Conservation (phyloP, 2,888 invertebrate species). For the Lithophane semibrunnea region DNA sequence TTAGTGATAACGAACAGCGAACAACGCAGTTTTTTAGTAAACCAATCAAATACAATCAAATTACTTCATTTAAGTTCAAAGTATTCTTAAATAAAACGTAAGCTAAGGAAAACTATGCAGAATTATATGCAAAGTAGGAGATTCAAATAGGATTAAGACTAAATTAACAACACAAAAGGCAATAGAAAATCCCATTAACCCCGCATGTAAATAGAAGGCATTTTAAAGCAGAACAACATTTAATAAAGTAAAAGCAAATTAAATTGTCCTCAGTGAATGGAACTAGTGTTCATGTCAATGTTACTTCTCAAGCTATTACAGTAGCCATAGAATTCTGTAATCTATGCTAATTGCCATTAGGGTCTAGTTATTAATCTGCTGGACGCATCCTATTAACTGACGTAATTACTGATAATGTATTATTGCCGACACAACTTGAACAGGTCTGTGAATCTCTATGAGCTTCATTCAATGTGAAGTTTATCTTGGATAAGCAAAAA, state of each 20-base stretch:
- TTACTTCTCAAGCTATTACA: slow-evolving; percentile 47
- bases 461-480: slow-evolving; percentile 10
- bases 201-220: slow-evolving; percentile 21
- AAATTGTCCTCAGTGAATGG: slow-evolving; percentile 57
- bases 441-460: slow-evolving; percentile 31
- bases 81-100: not conserved
- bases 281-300: slow-evolving; percentile 47
- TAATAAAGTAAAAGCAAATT: slow-evolving; percentile 54
- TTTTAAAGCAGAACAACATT: slow-evolving; percentile 34
- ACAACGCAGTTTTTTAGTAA: not conserved
- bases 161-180: slow-evolving; percentile 20
- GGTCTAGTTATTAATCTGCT: slow-evolving; percentile 52
- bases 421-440: slow-evolving; percentile 35
- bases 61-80: not conserved
- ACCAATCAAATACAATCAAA: not conserved
- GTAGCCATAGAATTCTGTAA: slow-evolving; percentile 52
- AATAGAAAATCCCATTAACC: slow-evolving; percentile 16
- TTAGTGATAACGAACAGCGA: not conserved
- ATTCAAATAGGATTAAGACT: slow-evolving; percentile 7
- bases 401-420: slow-evolving; percentile 49
- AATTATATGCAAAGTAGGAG: not conserved
- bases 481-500: slow-evolving; percentile 7
- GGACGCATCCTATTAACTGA: slow-evolving; percentile 55
- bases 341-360: slow-evolving; percentile 53
- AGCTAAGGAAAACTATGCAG: not conserved